phyloP scores from a whole-genome alignment of 2,113 vertebrate genomes.

The Phrynosoma platyrhinos region DNA sequence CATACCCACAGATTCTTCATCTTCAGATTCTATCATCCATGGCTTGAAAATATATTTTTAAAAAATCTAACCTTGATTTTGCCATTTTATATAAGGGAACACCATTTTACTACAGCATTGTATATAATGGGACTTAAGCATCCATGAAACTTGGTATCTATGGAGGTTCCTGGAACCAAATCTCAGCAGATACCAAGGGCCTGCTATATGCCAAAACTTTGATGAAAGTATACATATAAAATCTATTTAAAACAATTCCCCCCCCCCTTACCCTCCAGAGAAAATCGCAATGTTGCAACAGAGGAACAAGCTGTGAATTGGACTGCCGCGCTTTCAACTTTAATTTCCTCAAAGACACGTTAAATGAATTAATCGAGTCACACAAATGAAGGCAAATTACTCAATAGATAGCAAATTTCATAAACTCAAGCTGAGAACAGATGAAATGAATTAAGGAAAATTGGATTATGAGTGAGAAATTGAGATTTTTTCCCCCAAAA shows the following conservation, averaged over 20 bases:
- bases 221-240: too few species aligned
- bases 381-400: constrained; percentile 40
- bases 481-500: not conserved
- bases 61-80: too few species aligned
- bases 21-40: too few species aligned
- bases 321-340: constrained; percentile 11
- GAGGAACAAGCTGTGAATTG: not conserved
- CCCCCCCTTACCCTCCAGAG: not conserved
- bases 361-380: constrained; percentile 39
- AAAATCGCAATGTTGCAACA: not conserved
- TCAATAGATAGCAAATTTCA: constrained; percentile 39
- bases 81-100: too few species aligned
- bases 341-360: constrained; percentile 28
- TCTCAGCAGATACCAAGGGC: not conserved
- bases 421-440: constrained; percentile 31
- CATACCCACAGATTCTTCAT: too few species aligned
- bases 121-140: too few species aligned
- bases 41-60: too few species aligned
- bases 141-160: too few species aligned
- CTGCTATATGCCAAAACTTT: too few species aligned
- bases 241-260: too few species aligned
- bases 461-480: constrained; percentile 23
- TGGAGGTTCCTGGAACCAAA: not conserved
- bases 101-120: too few species aligned
- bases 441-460: constrained; percentile 36